Percentiles rank a stretch among this genome's conserved stretches.
Evolutionary conservation across 2,797 vertebrate species (phyloP).

Genomic region (Zalophus californianus): DNA sequence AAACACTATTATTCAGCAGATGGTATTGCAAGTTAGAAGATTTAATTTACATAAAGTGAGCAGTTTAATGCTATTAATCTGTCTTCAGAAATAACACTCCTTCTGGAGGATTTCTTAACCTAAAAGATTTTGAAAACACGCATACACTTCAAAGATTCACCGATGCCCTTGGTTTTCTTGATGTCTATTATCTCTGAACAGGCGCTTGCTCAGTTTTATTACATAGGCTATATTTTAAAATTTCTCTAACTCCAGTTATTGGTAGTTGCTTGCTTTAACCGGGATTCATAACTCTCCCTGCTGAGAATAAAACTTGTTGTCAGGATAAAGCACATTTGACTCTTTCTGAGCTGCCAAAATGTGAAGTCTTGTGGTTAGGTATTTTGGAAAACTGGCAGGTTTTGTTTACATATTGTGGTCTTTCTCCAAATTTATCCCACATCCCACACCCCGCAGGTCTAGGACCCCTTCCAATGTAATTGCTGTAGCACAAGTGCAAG

Average conservation of each 20-base stretch:
- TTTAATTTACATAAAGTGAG: conserved; percentile 17
- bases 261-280: conserved; percentile 52
- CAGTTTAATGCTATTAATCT: background rate
- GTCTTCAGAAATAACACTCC: conserved; percentile 20
- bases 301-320: conserved; percentile 80
- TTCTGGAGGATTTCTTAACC: conserved; percentile 29
- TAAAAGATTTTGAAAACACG: background rate
- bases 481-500: conserved; percentile 74
- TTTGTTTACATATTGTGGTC: conserved; percentile 79
- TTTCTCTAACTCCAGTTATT: conserved; percentile 36
- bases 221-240: background rate
- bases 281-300: conserved; percentile 72
- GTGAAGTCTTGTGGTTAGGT: conserved; percentile 73
- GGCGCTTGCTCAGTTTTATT: background rate
- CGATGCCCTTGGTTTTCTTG: background rate
- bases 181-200: background rate
- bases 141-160: background rate
- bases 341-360: conserved; percentile 75
- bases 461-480: conserved; percentile 77
- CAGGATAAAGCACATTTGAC: conserved; percentile 77
- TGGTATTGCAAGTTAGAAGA: background rate
- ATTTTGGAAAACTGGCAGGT: conserved; percentile 77
- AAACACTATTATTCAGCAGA: background rate
- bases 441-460: conserved; percentile 63
- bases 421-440: conserved; percentile 75